A percentile compares a stretch with the other conserved stretches of the same genome.
Conservation (phyloP, 2,797 vertebrate species). For the Pseudomugil tenellus region DNA sequence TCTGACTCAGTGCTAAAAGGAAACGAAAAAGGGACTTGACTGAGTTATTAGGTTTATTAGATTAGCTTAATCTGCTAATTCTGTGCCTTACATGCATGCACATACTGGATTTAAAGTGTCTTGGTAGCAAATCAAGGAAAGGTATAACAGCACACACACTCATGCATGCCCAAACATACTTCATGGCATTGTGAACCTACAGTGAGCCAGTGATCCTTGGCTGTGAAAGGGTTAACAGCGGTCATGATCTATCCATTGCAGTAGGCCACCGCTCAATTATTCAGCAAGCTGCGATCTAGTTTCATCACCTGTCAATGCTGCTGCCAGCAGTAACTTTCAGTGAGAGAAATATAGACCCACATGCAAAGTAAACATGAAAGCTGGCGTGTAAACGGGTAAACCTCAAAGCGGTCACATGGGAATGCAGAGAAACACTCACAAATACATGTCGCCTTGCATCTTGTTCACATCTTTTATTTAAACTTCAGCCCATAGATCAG, state of each 20-base stretch:
- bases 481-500: not conserved
- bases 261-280: constrained; percentile 72
- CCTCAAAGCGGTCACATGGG: not conserved
- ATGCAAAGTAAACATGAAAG: constrained; percentile 12
- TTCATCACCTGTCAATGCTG: constrained; percentile 62
- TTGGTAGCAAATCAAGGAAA: constrained; percentile 25
- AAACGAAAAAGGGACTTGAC: constrained; percentile 41
- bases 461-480: not conserved
- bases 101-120: constrained; percentile 30
- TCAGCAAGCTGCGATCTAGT: constrained; percentile 69
- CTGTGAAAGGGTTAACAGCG: constrained; percentile 75
- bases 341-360: constrained; percentile 24
- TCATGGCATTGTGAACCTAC: constrained; percentile 27
- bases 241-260: constrained; percentile 68
- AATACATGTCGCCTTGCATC: not conserved
- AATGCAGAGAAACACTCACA: not conserved
- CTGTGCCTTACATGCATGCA: constrained; percentile 15
- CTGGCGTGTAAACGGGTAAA: constrained; percentile 1
- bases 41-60: constrained; percentile 48
- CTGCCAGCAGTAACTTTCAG: constrained; percentile 37
- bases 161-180: constrained; percentile 17
- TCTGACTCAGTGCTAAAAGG: not conserved
- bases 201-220: constrained; percentile 61
- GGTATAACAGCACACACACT: constrained; percentile 1
- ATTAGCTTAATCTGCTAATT: constrained; percentile 39